Evolutionary conservation across 2,888 invertebrate species (phyloP), one percentile per base, ranked within the genome.

Genomic region (Trachelus troglodyta): DNA sequence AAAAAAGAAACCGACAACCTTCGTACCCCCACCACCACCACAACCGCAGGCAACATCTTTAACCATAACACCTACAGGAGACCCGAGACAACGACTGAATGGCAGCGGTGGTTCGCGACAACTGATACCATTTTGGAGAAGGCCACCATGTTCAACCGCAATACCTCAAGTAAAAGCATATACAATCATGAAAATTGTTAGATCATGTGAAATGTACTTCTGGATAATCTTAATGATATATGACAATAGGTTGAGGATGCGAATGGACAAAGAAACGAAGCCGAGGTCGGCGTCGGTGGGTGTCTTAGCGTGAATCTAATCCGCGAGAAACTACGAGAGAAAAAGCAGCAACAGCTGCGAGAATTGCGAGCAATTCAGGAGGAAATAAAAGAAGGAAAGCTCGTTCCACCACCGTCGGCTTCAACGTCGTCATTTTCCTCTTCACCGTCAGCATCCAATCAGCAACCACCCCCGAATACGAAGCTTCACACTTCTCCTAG

Each of bases 1-100:
- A 90, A 97, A 97, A 92, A 97, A 97, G 90, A 97, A 97, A 91
- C 97, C 97, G n/a, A 97, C 97, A 0, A 95, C 95, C 0, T 97
- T 97, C 90, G 95, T 97, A 4, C 97, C 97, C 0, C 97, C 97
- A 0, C 95, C 95, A 0, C 92, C 92, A 69, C 85, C 89, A 0
- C 91, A 89, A n/a, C 89, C 84, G 77, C 90, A 84, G 92, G 91
- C 74, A 91, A 93, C 78, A 89, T 93, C 84, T 87, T 94, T 79
- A 71, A 77, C 83, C 11, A 82, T 87, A 69, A 80, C 86, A n/a
- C 81, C 84, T 12, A 76, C 87, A 1, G 85, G 83, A 11, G 90
- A 90, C 30, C 76, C 87, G 9, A 90, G 89, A 71, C 89, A 88
- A 12, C 89, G 89, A 89, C 80, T 86, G 6, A 89, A 89, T 75